Percentiles rank a stretch among this genome's conserved stretches.
Conservation (phyloP, 2,888 invertebrate genomes). For the Ormyrus nitidulus region DNA sequence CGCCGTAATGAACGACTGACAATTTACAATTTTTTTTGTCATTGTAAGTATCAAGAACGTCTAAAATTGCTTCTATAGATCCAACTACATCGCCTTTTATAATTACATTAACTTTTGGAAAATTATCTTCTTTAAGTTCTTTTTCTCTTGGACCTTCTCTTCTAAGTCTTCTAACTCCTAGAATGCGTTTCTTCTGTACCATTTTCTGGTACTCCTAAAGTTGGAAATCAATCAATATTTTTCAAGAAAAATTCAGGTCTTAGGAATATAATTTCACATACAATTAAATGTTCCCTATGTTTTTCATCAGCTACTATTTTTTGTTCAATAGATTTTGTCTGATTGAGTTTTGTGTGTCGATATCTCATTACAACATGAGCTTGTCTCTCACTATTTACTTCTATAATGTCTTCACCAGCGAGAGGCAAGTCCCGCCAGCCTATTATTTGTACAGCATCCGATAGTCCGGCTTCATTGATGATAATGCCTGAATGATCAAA, state of each 20-base stretch:
- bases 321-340: conserved; percentile 81
- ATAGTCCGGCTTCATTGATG: conserved; percentile 84
- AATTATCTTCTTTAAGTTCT: conserved; percentile 74
- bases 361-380: conserved; percentile 82
- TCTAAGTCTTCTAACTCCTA: conserved; percentile 79
- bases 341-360: conserved; percentile 80
- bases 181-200: conserved; percentile 79
- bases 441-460: conserved; percentile 88
- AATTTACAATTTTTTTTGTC: conserved; percentile 83
- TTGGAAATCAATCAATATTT: conserved; percentile 47
- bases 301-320: conserved; percentile 81
- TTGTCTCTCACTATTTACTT: conserved; percentile 87
- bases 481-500: conserved; percentile 85
- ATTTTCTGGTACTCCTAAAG: conserved; percentile 79
- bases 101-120: conserved; percentile 79
- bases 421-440: conserved; percentile 95
- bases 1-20: conserved; percentile 91
- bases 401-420: conserved; percentile 91
- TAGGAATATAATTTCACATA: conserved; percentile 59
- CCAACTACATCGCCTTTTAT: conserved; percentile 96
- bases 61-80: conserved; percentile 95
- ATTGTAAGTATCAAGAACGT: conserved; percentile 92
- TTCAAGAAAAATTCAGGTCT: conserved; percentile 26
- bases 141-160: conserved; percentile 78
- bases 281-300: conserved; percentile 80